Base-by-base conservation (phyloP, 2,888 invertebrate species). In the Drosophila neutralis region DNA sequence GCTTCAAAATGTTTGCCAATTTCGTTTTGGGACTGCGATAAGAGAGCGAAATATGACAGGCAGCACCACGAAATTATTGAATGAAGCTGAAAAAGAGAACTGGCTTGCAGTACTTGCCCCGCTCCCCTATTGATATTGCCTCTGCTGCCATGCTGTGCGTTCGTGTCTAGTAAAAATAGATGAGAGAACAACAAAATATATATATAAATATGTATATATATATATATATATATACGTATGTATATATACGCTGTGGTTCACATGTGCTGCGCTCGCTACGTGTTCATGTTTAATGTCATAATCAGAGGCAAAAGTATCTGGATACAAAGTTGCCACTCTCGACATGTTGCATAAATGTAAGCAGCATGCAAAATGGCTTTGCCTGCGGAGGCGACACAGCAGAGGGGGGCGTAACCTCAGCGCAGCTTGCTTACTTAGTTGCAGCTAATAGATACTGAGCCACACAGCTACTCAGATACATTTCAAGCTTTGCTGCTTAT, bases 231-330 rank as follows among this genome's bases (percentile, higher is more conserved):
- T 13, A 2, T 2, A 40, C 2, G 36, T 64, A 40, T 5, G 36
- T 64, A 62, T 63, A 57, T 27, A 67, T 64, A 52, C 53, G 76
- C 73, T 85, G 77, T 85, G 79, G 73, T 66, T 83, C 66, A 73
- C 88, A 85, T 80, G 78, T 86, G 85, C 61, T 81, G 80, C 61
- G 74, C 73, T 74, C 69, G 65, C 75, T 88, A 87, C 85, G 85
- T 87, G 87, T 87, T 89, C 83, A 85, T 87, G 87, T 89, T 82
- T 82, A 85, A 87, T 87, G 87, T 87, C 87, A 87, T 87, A 87
- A 87, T 89, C 87, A 85, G 87, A 77, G 81, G 64, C 65, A 80
- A 35, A 60, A 64, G 73, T 69, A 78, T 73, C 75, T 72, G 80
- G 80, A 69, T 73, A 85, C 83, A 87, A 74, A 74, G 83, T 83